These are phyloP conservation scores for Pammene fasciana DNA, from an alignment of 2,888 invertebrate genomes.

Conservation along the genomic window DNA sequence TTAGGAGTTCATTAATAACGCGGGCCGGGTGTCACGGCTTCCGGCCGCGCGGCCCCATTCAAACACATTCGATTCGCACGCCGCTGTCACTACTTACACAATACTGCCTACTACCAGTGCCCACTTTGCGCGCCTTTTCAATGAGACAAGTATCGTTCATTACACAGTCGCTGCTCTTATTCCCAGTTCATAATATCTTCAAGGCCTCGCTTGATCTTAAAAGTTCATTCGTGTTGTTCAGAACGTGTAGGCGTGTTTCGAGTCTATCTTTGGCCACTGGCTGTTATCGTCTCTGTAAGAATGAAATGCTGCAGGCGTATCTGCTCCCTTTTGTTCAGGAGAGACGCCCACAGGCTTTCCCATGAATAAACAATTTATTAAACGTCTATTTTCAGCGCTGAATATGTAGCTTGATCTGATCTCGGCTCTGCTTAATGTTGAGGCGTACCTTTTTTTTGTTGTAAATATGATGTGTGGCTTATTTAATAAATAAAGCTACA, in stretches of 20 bases:
- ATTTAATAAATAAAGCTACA: no score
- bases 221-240: constrained; percentile 16
- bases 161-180: neutral
- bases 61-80: constrained; percentile 74
- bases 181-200: constrained; percentile 25
- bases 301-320: constrained; percentile 29
- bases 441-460: neutral
- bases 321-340: constrained; percentile 31
- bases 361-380: constrained; percentile 39
- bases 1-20: constrained; percentile 68
- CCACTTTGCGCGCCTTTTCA: constrained; percentile 51
- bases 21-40: constrained; percentile 73
- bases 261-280: constrained; percentile 27
- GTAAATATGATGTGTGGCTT: neutral
- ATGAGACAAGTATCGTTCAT: constrained; percentile 34
- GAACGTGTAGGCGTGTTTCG: constrained; percentile 20
- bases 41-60: constrained; percentile 69
- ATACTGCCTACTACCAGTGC: constrained; percentile 55
- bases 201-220: constrained; percentile 10
- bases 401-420: constrained; percentile 35
- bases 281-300: constrained; percentile 26
- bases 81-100: constrained; percentile 58
- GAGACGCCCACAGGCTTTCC: constrained; percentile 38
- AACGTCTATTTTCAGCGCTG: constrained; percentile 38
- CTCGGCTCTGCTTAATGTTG: constrained; percentile 28